Conservation (phyloP, 2,797 vertebrate species). For the Podarcis lilfordi region DNA sequence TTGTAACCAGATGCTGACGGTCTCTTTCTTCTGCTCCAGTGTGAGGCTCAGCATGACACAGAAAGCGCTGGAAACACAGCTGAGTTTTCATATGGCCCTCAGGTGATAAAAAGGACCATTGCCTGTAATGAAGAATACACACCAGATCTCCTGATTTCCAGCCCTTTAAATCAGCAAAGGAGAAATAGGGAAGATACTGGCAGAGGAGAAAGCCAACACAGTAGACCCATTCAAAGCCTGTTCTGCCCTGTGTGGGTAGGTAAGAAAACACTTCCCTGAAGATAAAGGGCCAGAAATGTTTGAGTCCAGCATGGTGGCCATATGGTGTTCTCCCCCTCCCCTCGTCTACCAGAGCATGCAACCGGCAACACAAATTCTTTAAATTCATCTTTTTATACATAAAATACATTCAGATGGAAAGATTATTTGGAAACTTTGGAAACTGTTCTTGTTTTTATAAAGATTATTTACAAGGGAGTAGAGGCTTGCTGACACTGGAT, state of each 20-base stretch:
- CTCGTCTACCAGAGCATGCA: background rate
- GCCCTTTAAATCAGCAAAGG: slow-evolving; percentile 46
- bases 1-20: slow-evolving; percentile 30
- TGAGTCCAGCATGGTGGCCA: slow-evolving; percentile 26
- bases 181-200: slow-evolving; percentile 29
- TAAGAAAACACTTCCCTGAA: slow-evolving; percentile 16
- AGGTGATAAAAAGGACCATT: slow-evolving; percentile 42
- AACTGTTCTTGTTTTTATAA: slow-evolving; percentile 56
- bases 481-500: slow-evolving; percentile 26
- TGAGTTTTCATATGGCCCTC: slow-evolving; percentile 15
- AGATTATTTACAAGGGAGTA: slow-evolving; percentile 25
- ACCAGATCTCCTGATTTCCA: slow-evolving; percentile 38
- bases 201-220: slow-evolving; percentile 27
- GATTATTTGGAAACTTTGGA: slow-evolving; percentile 46
- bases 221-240: slow-evolving; percentile 42
- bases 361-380: slow-evolving; percentile 41
- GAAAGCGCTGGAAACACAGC: slow-evolving; percentile 30
- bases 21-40: slow-evolving; percentile 21
- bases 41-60: background rate
- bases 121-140: slow-evolving; percentile 33
- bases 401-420: slow-evolving; percentile 25
- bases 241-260: slow-evolving; percentile 27
- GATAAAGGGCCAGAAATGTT: slow-evolving; percentile 5
- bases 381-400: slow-evolving; percentile 42
- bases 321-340: background rate